Evolutionary conservation across 2,888 invertebrate genomes (phyloP).

Genomic region (Congeria kusceri): DNA sequence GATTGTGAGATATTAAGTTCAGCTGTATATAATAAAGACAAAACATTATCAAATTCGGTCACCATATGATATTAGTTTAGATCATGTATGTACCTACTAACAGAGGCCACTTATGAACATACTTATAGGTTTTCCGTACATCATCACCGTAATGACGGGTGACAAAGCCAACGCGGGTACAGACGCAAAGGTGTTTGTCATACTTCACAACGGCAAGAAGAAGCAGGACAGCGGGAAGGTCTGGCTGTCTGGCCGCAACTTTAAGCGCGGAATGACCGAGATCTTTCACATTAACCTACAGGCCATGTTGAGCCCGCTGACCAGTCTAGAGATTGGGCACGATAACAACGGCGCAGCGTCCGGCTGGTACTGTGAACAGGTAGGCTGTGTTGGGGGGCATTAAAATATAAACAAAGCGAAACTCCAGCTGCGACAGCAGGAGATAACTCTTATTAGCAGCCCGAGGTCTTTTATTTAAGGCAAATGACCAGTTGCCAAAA

Average conservation of each 20-base stretch:
- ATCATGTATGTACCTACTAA: too few relatives aligned
- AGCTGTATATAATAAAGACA: too few relatives aligned
- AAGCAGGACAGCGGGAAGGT: constrained; percentile 83
- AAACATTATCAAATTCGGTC: too few relatives aligned
- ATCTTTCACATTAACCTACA: constrained; percentile 83
- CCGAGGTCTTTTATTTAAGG: too few relatives aligned
- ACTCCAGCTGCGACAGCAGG: too few relatives aligned
- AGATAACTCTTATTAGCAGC: too few relatives aligned
- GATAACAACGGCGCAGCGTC: constrained; percentile 83
- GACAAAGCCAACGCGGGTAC: constrained; percentile 83
- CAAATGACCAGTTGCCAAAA: too few relatives aligned
- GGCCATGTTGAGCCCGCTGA: constrained; percentile 81
- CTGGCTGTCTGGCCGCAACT: constrained; percentile 83
- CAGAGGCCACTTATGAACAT: too few relatives aligned
- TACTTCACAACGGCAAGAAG: constrained; percentile 78
- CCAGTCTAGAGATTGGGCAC: constrained; percentile 84
- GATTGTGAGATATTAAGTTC: too few relatives aligned
- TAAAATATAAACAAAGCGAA: too few relatives aligned
- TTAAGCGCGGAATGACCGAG: constrained; percentile 82
- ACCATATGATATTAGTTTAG: too few relatives aligned
- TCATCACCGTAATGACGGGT: constrained; percentile 83
- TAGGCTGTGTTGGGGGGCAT: too few relatives aligned
- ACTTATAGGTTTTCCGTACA: constrained; percentile 81
- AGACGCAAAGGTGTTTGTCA: constrained; percentile 82
- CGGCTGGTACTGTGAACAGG: constrained; percentile 83